phyloP scores from a whole-genome alignment of 2,113 vertebrate species.

The Maylandia zebra region DNA sequence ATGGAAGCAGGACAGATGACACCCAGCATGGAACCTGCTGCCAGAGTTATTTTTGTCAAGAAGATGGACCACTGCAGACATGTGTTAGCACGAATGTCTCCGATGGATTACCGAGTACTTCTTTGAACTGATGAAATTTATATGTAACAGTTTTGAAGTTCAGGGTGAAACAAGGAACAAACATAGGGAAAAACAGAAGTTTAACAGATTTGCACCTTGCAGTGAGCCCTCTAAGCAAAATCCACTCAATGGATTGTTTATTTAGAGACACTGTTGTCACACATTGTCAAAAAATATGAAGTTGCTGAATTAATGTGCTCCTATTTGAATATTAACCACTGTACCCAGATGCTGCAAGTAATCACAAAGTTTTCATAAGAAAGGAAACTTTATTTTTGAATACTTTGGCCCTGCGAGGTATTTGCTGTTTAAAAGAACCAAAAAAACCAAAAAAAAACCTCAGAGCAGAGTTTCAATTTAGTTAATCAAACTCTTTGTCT shows the following conservation, averaged over 20 bases:
- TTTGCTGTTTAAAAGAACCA: not conserved
- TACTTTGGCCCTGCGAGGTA: not conserved
- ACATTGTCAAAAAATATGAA: not conserved
- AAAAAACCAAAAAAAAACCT: not conserved
- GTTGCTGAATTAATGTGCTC: not conserved
- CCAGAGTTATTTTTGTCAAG: not conserved
- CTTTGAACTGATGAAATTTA: not conserved
- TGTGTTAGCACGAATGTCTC: not conserved
- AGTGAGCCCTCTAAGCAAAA: not conserved
- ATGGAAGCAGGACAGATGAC: not conserved
- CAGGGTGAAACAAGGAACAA: not conserved
- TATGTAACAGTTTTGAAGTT: not conserved
- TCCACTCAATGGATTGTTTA: not conserved
- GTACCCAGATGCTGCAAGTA: not conserved
- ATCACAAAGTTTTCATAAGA: not conserved
- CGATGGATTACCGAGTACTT: not conserved
- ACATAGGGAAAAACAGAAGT: not conserved
- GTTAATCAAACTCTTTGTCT: not conserved
- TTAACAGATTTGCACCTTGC: not conserved
- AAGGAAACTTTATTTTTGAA: not conserved
- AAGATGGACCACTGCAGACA: conserved; percentile 15
- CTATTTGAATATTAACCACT: not conserved
- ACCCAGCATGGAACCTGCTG: not conserved
- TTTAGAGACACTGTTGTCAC: not conserved
- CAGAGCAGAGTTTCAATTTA: not conserved